Conservation (phyloP, 1,140 invertebrate genomes). For the Hyles vespertilio region DNA sequence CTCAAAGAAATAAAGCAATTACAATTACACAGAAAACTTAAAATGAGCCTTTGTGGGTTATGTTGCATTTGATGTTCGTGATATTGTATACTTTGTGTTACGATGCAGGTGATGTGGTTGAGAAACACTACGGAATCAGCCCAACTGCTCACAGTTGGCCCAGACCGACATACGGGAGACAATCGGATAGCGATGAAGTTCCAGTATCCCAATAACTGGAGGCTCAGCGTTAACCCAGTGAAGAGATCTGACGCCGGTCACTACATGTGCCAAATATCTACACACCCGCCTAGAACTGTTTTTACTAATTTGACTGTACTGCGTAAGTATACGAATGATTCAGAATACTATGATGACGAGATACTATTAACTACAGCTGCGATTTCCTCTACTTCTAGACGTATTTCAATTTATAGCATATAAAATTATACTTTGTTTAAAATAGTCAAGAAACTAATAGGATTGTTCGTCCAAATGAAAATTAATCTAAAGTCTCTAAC, state of each 20-base stretch:
- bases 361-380: no score
- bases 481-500: no score
- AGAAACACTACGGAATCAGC: conserved; percentile 82
- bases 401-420: no score
- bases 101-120: conserved; percentile 85
- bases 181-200: conserved; percentile 82
- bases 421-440: no score
- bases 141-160: conserved; percentile 85
- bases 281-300: conserved; percentile 85
- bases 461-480: not conserved
- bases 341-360: not conserved
- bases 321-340: conserved; percentile 62
- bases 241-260: conserved; percentile 84
- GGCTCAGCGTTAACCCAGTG: conserved; percentile 85
- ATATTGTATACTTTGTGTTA: no score
- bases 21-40: no score
- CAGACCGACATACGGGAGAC: conserved; percentile 83
- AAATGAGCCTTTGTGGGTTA: no score
- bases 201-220: conserved; percentile 91
- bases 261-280: conserved; percentile 92
- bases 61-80: no score
- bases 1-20: no score
- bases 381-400: no score
- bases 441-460: no score
- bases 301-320: conserved; percentile 79